A percentile compares a stretch with the other conserved stretches of the same genome.
These are phyloP conservation scores for Poecilia wingei DNA, from an alignment of 2,797 vertebrate species.

Conservation along the genomic window DNA sequence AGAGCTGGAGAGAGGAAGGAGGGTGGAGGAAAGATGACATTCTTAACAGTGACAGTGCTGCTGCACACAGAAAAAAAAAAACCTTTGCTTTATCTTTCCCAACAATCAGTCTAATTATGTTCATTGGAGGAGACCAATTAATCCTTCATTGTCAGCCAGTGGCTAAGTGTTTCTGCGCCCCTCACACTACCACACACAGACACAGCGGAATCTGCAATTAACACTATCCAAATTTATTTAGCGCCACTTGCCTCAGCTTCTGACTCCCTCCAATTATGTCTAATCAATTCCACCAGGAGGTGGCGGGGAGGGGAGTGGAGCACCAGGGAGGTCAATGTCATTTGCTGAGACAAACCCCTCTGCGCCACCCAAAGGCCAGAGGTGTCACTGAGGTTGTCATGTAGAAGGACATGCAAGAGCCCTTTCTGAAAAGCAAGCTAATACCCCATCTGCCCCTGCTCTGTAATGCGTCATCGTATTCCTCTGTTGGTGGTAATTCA, in stretches of 20 bases:
- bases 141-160: conserved; percentile 87
- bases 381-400: conserved; percentile 60
- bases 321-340: conserved; percentile 74
- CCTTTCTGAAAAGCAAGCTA: conserved; percentile 52
- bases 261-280: conserved; percentile 88
- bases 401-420: conserved; percentile 44
- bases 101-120: conserved; percentile 93
- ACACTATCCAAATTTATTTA: conserved; percentile 89
- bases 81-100: conserved; percentile 86
- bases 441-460: conserved; percentile 34
- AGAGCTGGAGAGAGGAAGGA: conserved; percentile 33
- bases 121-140: conserved; percentile 91
- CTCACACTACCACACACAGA: conserved; percentile 83
- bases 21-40: conserved; percentile 56
- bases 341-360: conserved; percentile 74
- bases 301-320: conserved; percentile 49
- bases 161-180: conserved; percentile 87
- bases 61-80: conserved; percentile 75
- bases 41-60: conserved; percentile 74
- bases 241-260: conserved; percentile 84
- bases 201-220: conserved; percentile 88
- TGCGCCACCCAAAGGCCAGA: conserved; percentile 72
- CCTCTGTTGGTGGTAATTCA: conserved; percentile 57
- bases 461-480: conserved; percentile 19
- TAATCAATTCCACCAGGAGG: conserved; percentile 86